A percentile compares a stretch with the other conserved stretches of the same genome.
Evolutionary conservation across 2,888 invertebrate genomes (phyloP).

Genomic region (Metallyticus violacea): DNA sequence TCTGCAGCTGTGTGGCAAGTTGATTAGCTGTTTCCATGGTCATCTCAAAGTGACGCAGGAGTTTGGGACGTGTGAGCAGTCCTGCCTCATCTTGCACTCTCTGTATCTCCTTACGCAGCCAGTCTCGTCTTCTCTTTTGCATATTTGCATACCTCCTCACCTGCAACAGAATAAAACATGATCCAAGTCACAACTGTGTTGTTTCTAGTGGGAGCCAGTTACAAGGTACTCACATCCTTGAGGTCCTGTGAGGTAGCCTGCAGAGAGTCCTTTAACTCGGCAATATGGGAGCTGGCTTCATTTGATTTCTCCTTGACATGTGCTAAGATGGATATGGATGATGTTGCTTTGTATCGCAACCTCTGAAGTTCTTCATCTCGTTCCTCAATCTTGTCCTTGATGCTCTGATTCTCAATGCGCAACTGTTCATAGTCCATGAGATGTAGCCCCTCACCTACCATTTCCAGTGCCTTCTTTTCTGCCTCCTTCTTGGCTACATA

Average conservation of each 20-base stretch:
- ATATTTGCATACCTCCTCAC: constrained; percentile 44
- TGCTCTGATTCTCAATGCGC: constrained; percentile 54
- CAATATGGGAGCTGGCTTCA: constrained; percentile 43
- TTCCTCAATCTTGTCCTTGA: constrained; percentile 56
- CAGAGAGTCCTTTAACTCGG: constrained; percentile 36
- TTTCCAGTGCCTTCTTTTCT: constrained; percentile 7
- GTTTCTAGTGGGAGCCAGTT: neutral
- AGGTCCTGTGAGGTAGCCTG: constrained; percentile 35
- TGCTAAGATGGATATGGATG: constrained; percentile 51
- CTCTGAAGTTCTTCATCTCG: constrained; percentile 53
- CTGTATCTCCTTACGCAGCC: constrained; percentile 46
- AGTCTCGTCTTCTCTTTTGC: constrained; percentile 46
- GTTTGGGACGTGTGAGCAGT: constrained; percentile 50
- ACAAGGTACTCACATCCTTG: constrained; percentile 32
- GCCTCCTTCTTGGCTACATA: constrained; percentile 41
- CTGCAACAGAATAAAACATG: constrained; percentile 31
- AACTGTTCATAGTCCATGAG: constrained; percentile 56
- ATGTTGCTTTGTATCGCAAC: constrained; percentile 50
- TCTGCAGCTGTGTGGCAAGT: constrained; percentile 6
- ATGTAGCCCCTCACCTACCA: constrained; percentile 46
- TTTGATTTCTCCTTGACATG: constrained; percentile 54
- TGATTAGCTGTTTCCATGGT: neutral
- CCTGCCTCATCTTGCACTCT: constrained; percentile 50
- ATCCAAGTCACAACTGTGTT: neutral
- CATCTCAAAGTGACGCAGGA: constrained; percentile 51